Evolutionary conservation across 2,797 vertebrate genomes (phyloP).

Genomic region (Lepus oiostolus): DNA sequence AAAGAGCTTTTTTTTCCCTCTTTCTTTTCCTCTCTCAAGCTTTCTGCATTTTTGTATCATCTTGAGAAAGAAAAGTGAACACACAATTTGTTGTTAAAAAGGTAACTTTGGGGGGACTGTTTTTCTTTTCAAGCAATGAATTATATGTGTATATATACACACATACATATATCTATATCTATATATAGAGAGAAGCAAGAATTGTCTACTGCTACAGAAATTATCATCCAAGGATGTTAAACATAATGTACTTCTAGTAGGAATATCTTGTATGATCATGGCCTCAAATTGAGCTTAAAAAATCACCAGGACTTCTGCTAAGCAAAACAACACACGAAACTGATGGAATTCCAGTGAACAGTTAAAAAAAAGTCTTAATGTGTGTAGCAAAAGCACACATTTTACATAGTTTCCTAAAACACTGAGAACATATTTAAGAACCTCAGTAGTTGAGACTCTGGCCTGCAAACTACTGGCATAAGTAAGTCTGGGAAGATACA

Average conservation of each 20-base stretch:
- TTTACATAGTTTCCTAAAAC: not conserved
- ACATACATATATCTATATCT: no score
- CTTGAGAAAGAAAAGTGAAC: not conserved
- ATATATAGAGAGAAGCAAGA: not conserved
- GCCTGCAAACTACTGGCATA: not conserved
- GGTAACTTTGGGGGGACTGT: not conserved
- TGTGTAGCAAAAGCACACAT: not conserved
- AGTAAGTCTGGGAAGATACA: not conserved
- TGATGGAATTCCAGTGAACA: not conserved
- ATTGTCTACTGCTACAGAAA: not conserved
- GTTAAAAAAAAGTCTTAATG: not conserved
- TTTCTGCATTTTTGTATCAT: not conserved
- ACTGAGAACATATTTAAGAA: not conserved
- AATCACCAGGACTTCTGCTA: not conserved
- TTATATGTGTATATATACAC: not conserved
- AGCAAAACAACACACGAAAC: not conserved
- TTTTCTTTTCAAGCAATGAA: conserved; percentile 13
- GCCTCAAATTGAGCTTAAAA: not conserved
- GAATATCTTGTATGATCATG: not conserved
- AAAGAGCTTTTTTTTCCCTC: not conserved
- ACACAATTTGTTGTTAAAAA: not conserved
- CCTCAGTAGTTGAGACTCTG: conserved; percentile 23
- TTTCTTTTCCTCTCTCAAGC: not conserved
- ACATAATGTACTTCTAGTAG: not conserved
- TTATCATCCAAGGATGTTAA: conserved; percentile 38